Evolutionary conservation across 1,140 invertebrate genomes (phyloP), one percentile per base, ranked within the genome.

Genomic region (Sitophilus oryzae): DNA sequence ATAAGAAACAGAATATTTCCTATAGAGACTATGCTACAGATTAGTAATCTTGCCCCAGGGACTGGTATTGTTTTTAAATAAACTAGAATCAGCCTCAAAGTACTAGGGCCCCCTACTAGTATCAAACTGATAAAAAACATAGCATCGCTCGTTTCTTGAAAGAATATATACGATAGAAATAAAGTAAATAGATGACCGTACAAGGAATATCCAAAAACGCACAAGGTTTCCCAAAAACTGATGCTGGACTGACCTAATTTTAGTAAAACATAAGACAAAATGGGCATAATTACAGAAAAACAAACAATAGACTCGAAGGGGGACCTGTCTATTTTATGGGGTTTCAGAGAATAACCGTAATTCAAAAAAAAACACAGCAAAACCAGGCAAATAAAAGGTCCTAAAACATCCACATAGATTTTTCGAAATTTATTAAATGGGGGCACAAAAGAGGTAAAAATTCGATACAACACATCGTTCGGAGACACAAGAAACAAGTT

Each of bases 141-240:
- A 9, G 60, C 36, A 61, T 73, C 71, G 44, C 69, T 74, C 15
- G 56, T 51, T 56, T 74, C 69, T 44, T 72, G 62, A 49, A 66
- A 69, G 37, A 69, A 68, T 6, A 77, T 10, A 44, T 69, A 67
- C 9, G 72, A 73, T 2, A 68, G n/a, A 10, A 65, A 34, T 3
- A 78, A 53, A 1, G 74, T 74, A 2, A 77, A 53, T 15, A 76
- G 56, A 57, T 76, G 73, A n/a, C 75, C 75, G 63, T 74, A 77
- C 2, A 77, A 58, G 14, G 69, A 69, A 60, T 78, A 77, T 4
- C 75, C 74, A 15, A 76, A 56, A n/a, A 77, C 55, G 15, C 70
- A 69, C 10, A 71, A 16, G 16, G 73, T 63, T 64, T 77, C 69
- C 10, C 58, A 62, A 53, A 70, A 69, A 42, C 55, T 66, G 35